phyloP scores from a whole-genome alignment of 1,140 invertebrate genomes.

The Dolichoris vasculosae region DNA sequence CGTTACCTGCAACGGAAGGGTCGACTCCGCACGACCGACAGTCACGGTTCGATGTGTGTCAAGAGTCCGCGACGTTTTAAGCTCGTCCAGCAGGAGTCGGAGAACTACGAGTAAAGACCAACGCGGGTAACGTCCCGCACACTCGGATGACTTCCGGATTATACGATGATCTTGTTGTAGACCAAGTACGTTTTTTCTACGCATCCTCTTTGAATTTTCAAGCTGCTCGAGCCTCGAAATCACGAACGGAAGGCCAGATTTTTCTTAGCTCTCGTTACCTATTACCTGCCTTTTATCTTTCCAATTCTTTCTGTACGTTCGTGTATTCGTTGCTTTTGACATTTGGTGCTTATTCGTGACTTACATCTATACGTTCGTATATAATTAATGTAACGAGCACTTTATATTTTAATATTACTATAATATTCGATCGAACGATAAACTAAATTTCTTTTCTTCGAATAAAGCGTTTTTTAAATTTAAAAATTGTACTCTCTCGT shows the following conservation, averaged over 20 bases:
- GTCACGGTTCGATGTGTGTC: constrained; percentile 84
- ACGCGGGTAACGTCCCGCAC: neutral
- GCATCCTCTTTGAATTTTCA: too few species aligned
- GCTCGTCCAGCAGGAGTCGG: constrained; percentile 91
- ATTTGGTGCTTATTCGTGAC: too few species aligned
- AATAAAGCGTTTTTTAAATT: too few species aligned
- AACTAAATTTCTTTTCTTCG: too few species aligned
- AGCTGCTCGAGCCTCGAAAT: neutral
- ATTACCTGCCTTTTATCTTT: neutral
- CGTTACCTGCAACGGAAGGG: constrained; percentile 86
- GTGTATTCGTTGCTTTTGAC: neutral
- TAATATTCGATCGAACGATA: too few species aligned
- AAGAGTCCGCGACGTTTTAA: constrained; percentile 90
- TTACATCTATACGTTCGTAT: too few species aligned
- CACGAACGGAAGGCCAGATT: too few species aligned
- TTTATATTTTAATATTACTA: too few species aligned
- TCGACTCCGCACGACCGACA: constrained; percentile 79
- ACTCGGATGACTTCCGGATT: too few species aligned
- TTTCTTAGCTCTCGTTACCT: too few species aligned
- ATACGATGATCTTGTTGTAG: neutral
- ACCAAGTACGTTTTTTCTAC: neutral
- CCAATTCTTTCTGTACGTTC: neutral
- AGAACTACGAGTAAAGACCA: constrained; percentile 86
- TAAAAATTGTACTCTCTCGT: too few species aligned
- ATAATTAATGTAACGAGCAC: too few species aligned